Evolutionary conservation across 2,113 vertebrate species (phyloP), one percentile per base, ranked within the genome.

Genomic region (Burhinus oedicnemus): DNA sequence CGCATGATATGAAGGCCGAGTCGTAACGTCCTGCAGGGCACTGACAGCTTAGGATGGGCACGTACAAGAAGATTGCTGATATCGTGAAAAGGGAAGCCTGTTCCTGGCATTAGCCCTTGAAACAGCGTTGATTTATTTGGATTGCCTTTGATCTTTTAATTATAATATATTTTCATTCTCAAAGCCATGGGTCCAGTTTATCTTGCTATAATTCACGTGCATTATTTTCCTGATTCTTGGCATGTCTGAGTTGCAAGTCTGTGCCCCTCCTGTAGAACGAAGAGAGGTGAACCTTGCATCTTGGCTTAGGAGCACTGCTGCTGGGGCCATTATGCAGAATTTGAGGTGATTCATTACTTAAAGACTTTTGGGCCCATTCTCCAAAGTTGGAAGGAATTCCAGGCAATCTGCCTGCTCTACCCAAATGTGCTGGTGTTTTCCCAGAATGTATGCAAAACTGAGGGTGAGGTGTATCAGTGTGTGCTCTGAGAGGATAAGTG

Each of bases 271-370:
- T 95, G 86, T 15, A 42, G 93, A 82, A 92, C 61, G 6, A 92
- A 86, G 61, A 87, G 84, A 97, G 89, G 82, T 95, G 97, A 98
- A 96, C 96, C 97, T 83, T 96, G 94, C 75, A 42, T 81, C 88
- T 96, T 95, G 96, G 96, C 94, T 92, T 65, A 65, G 64, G 90
- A 98, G 94, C 44, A 7, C 86, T 91, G 75, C 95, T 94, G 74
- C 92, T 75, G n/a, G 29, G 47, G 89, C 91, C 87, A 58, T 95
- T 89, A 75, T 54, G 91, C 86, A 97, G 96, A 96, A 97, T 95
- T 93, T 40, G 90, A 88, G 76, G 83, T 90, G 83, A 86, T 90
- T 97, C 95, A 92, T 96, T 91, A 61, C 82, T 91, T 96, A 90
- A 97, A 61, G 94, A 90, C 71, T 96, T 88, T 94, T 92, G 92